These are phyloP conservation scores for Andrena cerasifolii DNA, from an alignment of 1,140 invertebrate species.

Conservation along the genomic window DNA sequence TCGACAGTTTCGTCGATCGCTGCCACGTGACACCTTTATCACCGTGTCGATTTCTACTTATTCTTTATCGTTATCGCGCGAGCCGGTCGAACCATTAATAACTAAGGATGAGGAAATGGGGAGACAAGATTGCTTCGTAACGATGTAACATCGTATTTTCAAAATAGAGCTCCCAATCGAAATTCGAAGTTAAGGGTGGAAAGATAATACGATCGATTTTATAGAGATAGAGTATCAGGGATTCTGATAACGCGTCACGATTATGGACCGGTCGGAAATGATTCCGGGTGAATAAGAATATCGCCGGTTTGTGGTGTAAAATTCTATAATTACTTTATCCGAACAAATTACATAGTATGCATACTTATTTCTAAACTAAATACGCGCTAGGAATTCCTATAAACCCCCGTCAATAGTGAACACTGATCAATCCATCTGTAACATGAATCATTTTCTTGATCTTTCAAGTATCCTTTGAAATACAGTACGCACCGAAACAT, in stretches of 20 bases:
- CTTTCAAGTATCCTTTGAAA: constrained; percentile 18
- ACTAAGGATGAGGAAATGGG: too few relatives aligned
- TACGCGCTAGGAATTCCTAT: constrained; percentile 7
- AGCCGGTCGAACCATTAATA: too few relatives aligned
- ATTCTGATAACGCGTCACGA: too few relatives aligned
- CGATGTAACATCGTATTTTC: too few relatives aligned
- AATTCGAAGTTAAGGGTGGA: background rate
- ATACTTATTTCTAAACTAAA: constrained; percentile 40
- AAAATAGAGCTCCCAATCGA: background rate
- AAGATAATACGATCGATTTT: background rate
- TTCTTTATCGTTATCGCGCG: background rate
- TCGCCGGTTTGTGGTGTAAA: constrained; percentile 31
- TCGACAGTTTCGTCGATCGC: background rate
- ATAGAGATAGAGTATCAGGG: background rate
- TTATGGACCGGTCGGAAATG: too few relatives aligned
- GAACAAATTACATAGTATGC: constrained; percentile 44
- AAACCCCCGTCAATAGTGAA: background rate
- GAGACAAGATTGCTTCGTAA: background rate
- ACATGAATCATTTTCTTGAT: background rate
- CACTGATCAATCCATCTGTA: constrained; percentile 3
- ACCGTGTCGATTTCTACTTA: background rate
- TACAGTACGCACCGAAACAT: background rate
- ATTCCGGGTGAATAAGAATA: background rate
- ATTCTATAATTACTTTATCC: constrained; percentile 47
- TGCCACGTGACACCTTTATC: background rate